phyloP scores from a whole-genome alignment of 2,797 vertebrate species.

The Spinibarbus caldwelli region DNA sequence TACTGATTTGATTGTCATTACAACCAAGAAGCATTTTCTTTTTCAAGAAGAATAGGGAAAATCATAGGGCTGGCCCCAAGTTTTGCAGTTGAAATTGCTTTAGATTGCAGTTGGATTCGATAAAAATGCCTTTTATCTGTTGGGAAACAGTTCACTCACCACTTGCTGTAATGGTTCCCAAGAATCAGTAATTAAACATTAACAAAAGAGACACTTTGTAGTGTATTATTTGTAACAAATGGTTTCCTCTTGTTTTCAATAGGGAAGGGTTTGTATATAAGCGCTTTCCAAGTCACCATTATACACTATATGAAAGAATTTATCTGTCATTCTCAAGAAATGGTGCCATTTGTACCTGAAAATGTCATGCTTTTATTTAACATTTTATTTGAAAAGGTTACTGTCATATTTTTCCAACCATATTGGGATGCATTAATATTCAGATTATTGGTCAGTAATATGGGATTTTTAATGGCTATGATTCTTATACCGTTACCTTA shows the following conservation, averaged over 20 bases:
- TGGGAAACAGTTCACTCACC: slow-evolving; percentile 66
- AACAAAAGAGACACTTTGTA: slow-evolving; percentile 71
- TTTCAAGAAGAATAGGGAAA: slow-evolving; percentile 28
- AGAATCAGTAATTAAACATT: slow-evolving; percentile 83
- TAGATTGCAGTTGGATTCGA: slow-evolving; percentile 67
- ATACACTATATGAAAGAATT: not conserved
- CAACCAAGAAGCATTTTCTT: slow-evolving; percentile 30
- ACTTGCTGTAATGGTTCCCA: slow-evolving; percentile 73
- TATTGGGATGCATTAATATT: not conserved
- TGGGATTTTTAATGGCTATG: not conserved
- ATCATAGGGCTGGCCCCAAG: slow-evolving; percentile 64
- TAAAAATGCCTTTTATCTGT: slow-evolving; percentile 68
- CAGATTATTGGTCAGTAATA: not conserved
- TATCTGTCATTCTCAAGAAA: not conserved
- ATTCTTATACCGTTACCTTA: not conserved
- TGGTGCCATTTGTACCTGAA: not conserved
- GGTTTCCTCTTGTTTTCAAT: slow-evolving; percentile 27
- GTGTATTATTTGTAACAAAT: slow-evolving; percentile 64
- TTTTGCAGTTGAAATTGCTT: slow-evolving; percentile 61
- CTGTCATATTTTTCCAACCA: not conserved
- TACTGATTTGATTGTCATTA: slow-evolving; percentile 52
- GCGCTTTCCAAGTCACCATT: not conserved
- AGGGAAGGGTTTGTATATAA: not conserved
- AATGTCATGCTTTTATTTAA: not conserved
- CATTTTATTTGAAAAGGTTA: not conserved